Evolutionary conservation across 2,888 invertebrate species (phyloP), one percentile per base, ranked within the genome.

Genomic region (Operophtera brumata): DNA sequence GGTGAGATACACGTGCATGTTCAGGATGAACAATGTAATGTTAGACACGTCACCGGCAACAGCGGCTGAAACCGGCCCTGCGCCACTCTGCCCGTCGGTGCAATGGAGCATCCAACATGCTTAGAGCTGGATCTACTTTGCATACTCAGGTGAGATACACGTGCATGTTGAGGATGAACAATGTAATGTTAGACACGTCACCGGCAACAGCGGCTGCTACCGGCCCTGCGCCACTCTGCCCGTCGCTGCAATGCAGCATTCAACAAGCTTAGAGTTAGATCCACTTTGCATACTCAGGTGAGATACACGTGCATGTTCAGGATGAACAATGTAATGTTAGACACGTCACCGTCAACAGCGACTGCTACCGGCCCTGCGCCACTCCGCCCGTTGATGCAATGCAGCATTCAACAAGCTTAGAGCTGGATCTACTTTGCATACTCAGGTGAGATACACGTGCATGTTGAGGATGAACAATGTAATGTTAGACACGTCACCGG

Each of bases 241-340:
- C n/a, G n/a, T n/a, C n/a, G n/a, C n/a, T 91, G 64, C 89, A 88
- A 86, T 89, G 86, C 72, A 93, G 82, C 87, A 92, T 92, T 88
- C 93, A 86, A 92, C 87, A 84, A 65, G 85, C 95, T 97, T 92
- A 93, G 96, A 68, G 94, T 97, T 62, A 95, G 95, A 60, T 94
- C 96, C 61, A 94, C 96, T 46, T 93, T 94, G 71, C 95, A 97
- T 75, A 97, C 97, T 68, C 96, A 96, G 92, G 97, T 96, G 79
- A 28, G 77, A 80, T 10, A 80, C 85, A 87, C 58, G 83, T 77
- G 77, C 86, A 85, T 69, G 80, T 80, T 65, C 90, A 88, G 68
- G 89, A 79, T 87, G 82, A 60, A 90, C n/a, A n/a, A n/a, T n/a
- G n/a, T n/a, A n/a, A n/a, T n/a, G n/a, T n/a, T n/a, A n/a, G n/a